Percentiles rank a stretch among this genome's conserved stretches.
These are phyloP conservation scores for Chrysolina americana DNA, from an alignment of 2,888 invertebrate species.

Conservation along the genomic window DNA sequence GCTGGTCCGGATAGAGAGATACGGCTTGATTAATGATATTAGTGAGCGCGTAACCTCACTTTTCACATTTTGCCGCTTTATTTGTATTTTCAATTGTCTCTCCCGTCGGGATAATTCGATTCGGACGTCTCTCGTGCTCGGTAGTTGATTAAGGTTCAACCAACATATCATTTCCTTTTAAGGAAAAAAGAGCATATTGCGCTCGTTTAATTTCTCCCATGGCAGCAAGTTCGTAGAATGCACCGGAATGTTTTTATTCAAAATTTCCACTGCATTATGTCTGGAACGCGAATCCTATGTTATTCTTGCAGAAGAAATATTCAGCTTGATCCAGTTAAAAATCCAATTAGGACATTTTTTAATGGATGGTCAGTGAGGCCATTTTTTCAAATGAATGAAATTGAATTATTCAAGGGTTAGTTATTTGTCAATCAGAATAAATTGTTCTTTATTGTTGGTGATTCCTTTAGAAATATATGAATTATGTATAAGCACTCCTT, in stretches of 20 bases:
- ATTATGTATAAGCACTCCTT: no score
- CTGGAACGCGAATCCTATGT: not conserved
- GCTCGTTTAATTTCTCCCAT: conserved; percentile 8
- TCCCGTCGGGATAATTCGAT: conserved; percentile 19
- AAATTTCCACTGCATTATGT: not conserved
- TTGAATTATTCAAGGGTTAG: not conserved
- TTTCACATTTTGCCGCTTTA: conserved; percentile 45
- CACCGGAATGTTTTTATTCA: not conserved
- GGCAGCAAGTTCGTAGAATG: conserved; percentile 11
- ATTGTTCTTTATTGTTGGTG: no score
- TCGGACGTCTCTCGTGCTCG: conserved; percentile 6
- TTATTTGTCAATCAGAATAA: not conserved
- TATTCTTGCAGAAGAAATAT: not conserved
- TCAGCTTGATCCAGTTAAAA: not conserved
- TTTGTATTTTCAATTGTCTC: conserved; percentile 20
- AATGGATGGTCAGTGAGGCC: not conserved
- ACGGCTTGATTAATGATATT: conserved; percentile 58
- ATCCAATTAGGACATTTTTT: not conserved
- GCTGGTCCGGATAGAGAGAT: conserved; percentile 53
- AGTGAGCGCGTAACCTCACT: conserved; percentile 50
- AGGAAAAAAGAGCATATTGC: not conserved
- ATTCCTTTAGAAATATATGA: no score
- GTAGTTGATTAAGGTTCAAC: conserved; percentile 3
- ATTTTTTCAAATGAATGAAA: not conserved
- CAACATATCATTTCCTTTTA: conserved; percentile 12